A percentile compares a stretch with the other conserved stretches of the same genome.
These are phyloP conservation scores for Albula goreensis DNA, from an alignment of 2,113 vertebrate genomes.

Conservation along the genomic window DNA sequence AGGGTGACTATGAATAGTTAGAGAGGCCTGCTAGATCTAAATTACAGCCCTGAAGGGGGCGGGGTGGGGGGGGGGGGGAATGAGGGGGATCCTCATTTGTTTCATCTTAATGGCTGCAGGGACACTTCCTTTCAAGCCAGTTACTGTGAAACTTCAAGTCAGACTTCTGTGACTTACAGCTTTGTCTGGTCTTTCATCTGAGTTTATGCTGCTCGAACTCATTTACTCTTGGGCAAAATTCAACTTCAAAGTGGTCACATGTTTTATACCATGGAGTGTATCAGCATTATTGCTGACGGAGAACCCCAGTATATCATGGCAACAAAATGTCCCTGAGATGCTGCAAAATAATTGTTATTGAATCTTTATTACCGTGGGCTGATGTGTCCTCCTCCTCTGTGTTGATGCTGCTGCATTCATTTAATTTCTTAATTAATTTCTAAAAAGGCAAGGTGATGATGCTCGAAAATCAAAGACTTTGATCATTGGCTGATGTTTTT, in stretches of 20 bases:
- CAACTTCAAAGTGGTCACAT: neutral
- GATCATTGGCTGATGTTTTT: no score
- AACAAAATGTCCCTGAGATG: neutral
- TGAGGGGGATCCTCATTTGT: neutral
- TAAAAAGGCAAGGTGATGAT: no score
- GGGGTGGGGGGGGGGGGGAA: no score
- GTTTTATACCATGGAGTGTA: neutral
- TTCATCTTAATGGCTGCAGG: neutral
- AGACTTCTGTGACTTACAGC: neutral
- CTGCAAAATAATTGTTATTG: slow-evolving; percentile 11
- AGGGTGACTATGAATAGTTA: neutral
- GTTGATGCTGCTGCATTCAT: neutral
- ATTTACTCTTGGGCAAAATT: neutral
- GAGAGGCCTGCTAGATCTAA: neutral
- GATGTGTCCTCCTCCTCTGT: neutral
- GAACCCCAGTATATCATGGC: neutral
- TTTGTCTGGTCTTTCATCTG: neutral
- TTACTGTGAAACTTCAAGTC: neutral
- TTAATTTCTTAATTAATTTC: no score
- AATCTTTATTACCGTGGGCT: slow-evolving; percentile 13
- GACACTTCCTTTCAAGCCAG: neutral
- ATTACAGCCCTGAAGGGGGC: neutral
- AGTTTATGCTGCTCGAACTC: neutral
- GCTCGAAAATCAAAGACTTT: no score
- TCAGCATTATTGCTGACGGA: neutral